A percentile compares a stretch with the other conserved stretches of the same genome.
phyloP scores from a whole-genome alignment of 2,888 invertebrate genomes.

The Nomada fucata region DNA sequence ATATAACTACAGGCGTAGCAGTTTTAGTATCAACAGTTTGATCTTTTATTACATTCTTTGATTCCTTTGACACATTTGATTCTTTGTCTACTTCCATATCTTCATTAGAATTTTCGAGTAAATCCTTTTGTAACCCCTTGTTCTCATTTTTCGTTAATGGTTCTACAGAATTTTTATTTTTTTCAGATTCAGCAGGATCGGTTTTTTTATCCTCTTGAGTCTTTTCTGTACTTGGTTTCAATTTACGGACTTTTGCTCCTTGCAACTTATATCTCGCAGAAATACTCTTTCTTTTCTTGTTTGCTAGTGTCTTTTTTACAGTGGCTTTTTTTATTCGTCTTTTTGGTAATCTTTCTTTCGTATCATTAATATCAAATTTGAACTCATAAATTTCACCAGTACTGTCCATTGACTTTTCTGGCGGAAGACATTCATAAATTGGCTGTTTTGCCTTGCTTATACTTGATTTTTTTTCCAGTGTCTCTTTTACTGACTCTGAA shows the following conservation, averaged over 20 bases:
- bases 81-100: not conserved
- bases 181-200: not conserved
- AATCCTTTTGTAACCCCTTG: not conserved
- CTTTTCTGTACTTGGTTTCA: not conserved
- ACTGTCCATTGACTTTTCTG: conserved; percentile 47
- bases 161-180: not conserved
- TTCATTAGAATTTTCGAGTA: not conserved
- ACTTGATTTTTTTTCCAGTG: not conserved
- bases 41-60: conserved; percentile 10
- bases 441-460: conserved; percentile 50
- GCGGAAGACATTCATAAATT: conserved; percentile 62
- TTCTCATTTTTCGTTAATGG: not conserved
- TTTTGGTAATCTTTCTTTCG: conserved; percentile 58
- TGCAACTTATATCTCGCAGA: not conserved
- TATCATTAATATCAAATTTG: conserved; percentile 68
- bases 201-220: not conserved
- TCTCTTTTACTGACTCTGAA: not conserved
- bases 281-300: conserved; percentile 28
- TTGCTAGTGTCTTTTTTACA: conserved; percentile 25
- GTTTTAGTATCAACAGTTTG: not conserved
- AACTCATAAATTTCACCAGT: conserved; percentile 71
- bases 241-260: not conserved
- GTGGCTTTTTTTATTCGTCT: conserved; percentile 55
- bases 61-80: not conserved
- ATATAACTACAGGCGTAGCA: conserved; percentile 29